Evolutionary conservation across 2,113 vertebrate species (phyloP).

Genomic region (Triplophysa tibetana): DNA sequence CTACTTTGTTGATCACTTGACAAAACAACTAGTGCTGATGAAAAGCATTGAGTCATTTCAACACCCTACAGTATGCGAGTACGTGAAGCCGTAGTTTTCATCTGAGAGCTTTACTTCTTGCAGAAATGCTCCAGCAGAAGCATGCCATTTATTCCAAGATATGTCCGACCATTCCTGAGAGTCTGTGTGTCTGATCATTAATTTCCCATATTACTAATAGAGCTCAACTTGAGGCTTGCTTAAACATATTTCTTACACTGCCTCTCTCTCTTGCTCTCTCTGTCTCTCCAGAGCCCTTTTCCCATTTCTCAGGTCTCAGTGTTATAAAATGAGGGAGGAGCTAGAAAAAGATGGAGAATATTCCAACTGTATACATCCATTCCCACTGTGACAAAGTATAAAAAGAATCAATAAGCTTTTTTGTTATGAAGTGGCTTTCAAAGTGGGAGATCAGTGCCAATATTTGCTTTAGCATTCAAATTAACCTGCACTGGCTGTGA

Average conservation of each 20-base stretch:
- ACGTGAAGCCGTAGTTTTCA: neutral
- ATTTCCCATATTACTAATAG: conserved; percentile 24
- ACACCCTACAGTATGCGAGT: conserved; percentile 16
- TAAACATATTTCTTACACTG: conserved; percentile 35
- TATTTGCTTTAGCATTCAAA: conserved; percentile 24
- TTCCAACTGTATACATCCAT: conserved; percentile 24
- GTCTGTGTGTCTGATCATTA: conserved; percentile 10
- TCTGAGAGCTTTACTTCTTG: neutral
- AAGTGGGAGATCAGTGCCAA: conserved; percentile 3
- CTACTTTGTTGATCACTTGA: conserved; percentile 2
- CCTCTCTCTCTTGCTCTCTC: neutral
- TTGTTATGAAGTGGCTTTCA: neutral
- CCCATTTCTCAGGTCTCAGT: conserved; percentile 39
- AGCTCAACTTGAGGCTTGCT: conserved; percentile 30
- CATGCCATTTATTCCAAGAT: conserved; percentile 31
- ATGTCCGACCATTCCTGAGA: neutral
- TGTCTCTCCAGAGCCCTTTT: neutral
- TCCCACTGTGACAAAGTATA: neutral
- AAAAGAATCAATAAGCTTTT: neutral
- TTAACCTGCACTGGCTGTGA: neutral
- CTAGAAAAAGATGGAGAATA: conserved; percentile 15
- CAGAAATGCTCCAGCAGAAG: neutral
- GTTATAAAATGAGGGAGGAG: conserved; percentile 27
- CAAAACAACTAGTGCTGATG: conserved; percentile 27
- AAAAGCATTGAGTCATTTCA: conserved; percentile 43